Evolutionary conservation across 64 coral and sea anemone genomes (phyloP).

Genomic region (Pocillopora damicornis): DNA sequence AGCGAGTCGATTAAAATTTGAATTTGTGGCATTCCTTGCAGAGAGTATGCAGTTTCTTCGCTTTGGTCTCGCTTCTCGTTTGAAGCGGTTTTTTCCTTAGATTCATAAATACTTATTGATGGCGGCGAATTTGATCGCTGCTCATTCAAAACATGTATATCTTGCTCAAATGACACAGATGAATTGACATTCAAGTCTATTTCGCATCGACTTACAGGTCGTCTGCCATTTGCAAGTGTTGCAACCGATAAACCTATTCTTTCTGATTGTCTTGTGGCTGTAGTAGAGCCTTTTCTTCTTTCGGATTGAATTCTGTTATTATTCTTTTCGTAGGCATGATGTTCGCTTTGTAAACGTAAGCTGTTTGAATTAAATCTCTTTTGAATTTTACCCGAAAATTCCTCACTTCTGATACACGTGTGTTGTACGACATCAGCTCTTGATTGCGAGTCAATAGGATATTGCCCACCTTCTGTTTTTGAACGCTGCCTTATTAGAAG

Average conservation of each 20-base stretch:
- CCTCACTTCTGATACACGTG: conserved; percentile 4
- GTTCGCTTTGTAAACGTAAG: neutral
- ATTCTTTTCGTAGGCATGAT: neutral
- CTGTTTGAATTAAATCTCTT: neutral
- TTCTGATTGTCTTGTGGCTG: conserved; percentile 1
- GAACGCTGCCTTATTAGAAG: neutral
- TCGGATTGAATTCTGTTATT: neutral
- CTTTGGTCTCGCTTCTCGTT: neutral
- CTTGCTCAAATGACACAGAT: conserved; percentile 4
- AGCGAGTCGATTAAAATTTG: conserved; percentile 84
- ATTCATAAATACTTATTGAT: neutral
- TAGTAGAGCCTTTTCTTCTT: neutral
- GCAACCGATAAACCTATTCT: neutral
- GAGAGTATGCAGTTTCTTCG: neutral
- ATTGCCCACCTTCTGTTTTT: conserved; percentile 15
- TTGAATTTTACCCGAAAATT: neutral
- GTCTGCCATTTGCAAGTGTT: neutral
- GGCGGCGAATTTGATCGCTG: neutral
- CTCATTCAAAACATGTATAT: neutral
- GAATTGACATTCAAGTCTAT: conserved; percentile 62
- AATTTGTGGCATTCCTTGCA: conserved; percentile 57
- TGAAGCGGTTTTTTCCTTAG: conserved; percentile 4
- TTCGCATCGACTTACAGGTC: conserved; percentile 83
- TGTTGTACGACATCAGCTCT: neutral
- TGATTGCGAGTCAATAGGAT: neutral